Base-by-base conservation (phyloP, 2,888 invertebrate genomes). In the Noctua pronuba region DNA sequence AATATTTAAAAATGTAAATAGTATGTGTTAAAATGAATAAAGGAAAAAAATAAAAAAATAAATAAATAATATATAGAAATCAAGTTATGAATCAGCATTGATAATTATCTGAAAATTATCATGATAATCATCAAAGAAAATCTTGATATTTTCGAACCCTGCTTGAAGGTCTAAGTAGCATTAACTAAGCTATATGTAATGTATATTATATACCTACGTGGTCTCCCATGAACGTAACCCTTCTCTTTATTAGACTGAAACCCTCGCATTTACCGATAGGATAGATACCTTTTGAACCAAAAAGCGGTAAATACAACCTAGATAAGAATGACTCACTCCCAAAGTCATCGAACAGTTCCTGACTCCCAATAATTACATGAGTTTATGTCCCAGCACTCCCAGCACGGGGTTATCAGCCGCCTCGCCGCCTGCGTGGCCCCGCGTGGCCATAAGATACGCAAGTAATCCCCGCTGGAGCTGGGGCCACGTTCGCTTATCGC, bases 301-400 rank as follows among this genome's bases (percentile, higher is more conserved):
- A 78, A 83, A 62, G 28, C 52, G 41, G 46, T 78, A 83, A 72
- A 83, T 72, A 62, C 38, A 28, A 24, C 16, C 16, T 7, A 67
- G 79, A 82, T 77, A 85, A 64, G 28, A 24, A 44, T 70, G 79
- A 84, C 28, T 79, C 64, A 65, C 65, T 79, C 31, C 38, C 52
- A 52, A 75, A 84, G 83, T 28, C 46, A 72, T 70, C 35, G 24
- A 79, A 66, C 60, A 79, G 73, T 83, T 84, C 66, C 79, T 68
- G 79, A 66, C 73, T 85, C 72, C 21, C 80, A 84, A 86, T 85
- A 85, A 86, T 85, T 86, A 85, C 85, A 85, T 80, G 75, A 86
- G 62, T 85, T 85, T 85, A 85, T 83, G 80, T 77, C 60, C 71
- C 24, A 65, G 28, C 16, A 28, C 35, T 77, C 60, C 71, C 24